These are phyloP conservation scores for Ophioninae sp. DNA, from an alignment of 2,888 invertebrate species.

Conservation along the genomic window DNA sequence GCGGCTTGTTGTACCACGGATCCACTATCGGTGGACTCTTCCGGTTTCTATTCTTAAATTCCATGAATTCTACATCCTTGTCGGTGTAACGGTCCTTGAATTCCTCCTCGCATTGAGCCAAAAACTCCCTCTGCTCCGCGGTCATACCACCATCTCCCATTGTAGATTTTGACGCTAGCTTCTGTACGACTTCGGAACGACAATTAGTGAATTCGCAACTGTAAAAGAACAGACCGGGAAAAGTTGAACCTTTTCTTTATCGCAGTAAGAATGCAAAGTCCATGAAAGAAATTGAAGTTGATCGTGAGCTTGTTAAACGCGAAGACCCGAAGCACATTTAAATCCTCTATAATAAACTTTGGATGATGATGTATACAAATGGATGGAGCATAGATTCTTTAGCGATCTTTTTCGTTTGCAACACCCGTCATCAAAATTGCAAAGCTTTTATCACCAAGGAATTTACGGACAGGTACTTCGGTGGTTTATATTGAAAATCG, in stretches of 20 bases:
- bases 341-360: no score
- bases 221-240: conserved; percentile 56
- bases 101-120: conserved; percentile 85
- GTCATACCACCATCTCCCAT: conserved; percentile 77
- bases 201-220: conserved; percentile 84
- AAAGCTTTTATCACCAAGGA: no score
- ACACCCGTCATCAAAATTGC: no score
- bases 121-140: conserved; percentile 84
- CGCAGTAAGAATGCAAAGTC: no score
- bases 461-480: background rate
- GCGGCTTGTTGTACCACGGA: conserved; percentile 81
- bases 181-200: conserved; percentile 82
- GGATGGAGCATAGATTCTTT: no score
- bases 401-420: no score
- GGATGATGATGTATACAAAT: no score
- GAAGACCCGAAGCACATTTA: no score
- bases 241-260: background rate
- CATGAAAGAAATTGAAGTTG: no score
- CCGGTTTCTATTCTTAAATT: conserved; percentile 79
- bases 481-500: background rate
- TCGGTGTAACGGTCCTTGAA: conserved; percentile 85
- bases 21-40: conserved; percentile 84
- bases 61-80: conserved; percentile 85
- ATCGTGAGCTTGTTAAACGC: no score
- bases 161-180: conserved; percentile 58